Conservation (phyloP, 1,140 invertebrate species). For the Mesaphorura yosii region DNA sequence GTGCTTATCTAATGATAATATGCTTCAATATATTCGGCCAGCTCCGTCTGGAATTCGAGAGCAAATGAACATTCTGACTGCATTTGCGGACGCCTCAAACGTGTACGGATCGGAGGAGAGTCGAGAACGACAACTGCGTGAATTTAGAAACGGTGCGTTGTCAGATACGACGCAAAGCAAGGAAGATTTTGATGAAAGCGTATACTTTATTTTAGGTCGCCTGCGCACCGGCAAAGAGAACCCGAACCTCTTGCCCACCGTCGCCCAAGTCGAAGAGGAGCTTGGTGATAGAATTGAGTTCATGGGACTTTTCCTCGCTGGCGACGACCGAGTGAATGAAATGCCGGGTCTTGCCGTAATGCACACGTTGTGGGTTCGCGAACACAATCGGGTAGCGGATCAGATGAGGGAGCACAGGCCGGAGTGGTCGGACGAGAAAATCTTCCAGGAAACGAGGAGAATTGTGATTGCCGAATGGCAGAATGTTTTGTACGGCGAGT, state of each 20-base stretch:
- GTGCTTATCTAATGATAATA: not conserved
- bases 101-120: slow-evolving; percentile 85
- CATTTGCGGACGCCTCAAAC: slow-evolving; percentile 86
- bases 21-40: no score
- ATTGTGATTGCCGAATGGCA: slow-evolving; percentile 83
- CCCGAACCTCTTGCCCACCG: slow-evolving; percentile 16
- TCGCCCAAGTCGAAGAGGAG: slow-evolving; percentile 10
- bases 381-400: slow-evolving; percentile 29
- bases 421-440: slow-evolving; percentile 15
- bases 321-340: slow-evolving; percentile 28
- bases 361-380: slow-evolving; percentile 27
- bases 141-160: slow-evolving; percentile 39
- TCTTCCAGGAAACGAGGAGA: slow-evolving; percentile 36
- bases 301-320: slow-evolving; percentile 24
- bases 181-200: not conserved
- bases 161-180: not conserved
- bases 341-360: slow-evolving; percentile 27
- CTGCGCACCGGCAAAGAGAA: slow-evolving; percentile 7
- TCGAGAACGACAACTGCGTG: slow-evolving; percentile 67
- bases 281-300: slow-evolving; percentile 9
- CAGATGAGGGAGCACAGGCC: slow-evolving; percentile 8
- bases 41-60: slow-evolving; percentile 58
- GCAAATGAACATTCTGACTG: slow-evolving; percentile 93
- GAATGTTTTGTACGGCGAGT: slow-evolving; percentile 89
- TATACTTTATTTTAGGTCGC: slow-evolving; percentile 11